Evolutionary conservation across 92 coral and sea anemone genomes (phyloP), one percentile per base, ranked within the genome.

Genomic region (Blastomussa wellsi): DNA sequence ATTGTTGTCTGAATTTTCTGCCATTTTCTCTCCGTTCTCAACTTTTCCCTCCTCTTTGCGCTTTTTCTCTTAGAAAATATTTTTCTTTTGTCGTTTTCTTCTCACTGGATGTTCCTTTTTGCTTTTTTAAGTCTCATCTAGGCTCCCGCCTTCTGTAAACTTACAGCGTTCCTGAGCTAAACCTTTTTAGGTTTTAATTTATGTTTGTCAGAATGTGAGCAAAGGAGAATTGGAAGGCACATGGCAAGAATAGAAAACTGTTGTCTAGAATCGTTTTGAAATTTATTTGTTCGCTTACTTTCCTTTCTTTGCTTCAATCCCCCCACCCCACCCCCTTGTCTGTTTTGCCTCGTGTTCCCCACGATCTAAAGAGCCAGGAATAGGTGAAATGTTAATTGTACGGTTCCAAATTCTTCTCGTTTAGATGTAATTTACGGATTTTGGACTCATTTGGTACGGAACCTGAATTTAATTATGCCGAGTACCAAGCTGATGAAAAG

Each of bases 361-460:
- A 24, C 62, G 24, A 24, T 55, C n/a, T 55, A 7, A 5, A 24
- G n/a, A 55, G 62, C n/a, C 5, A 24, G 62, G 62, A 55, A 6
- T 5, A 55, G n/a, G 24, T 55, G 26, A 20, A 55, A 55, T 7
- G 28, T 14, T 55, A 20, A 55, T 55, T 4, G 62, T 19, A 74
- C 28, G 35, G 38, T 39, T 75, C 28, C 32, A 13, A 37, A n/a
- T 57, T 38, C 19, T 41, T 65, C 65, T 12, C 60, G 31, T 29
- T 8, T 52, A 95, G 98, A 62, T 95, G 98, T 76, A 90, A 77
- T 48, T 24, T 87, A 16, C 87, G 98, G 75, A 59, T 95, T 42
- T 80, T 95, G 41, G 98, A 95, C 80, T 95, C 98, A 57, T 95
- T 95, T 86, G 98, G 98, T 16, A 95, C 98, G 31, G 98, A 95